phyloP scores from a whole-genome alignment of 2,888 invertebrate species.

The Drosophila mayaguana region DNA sequence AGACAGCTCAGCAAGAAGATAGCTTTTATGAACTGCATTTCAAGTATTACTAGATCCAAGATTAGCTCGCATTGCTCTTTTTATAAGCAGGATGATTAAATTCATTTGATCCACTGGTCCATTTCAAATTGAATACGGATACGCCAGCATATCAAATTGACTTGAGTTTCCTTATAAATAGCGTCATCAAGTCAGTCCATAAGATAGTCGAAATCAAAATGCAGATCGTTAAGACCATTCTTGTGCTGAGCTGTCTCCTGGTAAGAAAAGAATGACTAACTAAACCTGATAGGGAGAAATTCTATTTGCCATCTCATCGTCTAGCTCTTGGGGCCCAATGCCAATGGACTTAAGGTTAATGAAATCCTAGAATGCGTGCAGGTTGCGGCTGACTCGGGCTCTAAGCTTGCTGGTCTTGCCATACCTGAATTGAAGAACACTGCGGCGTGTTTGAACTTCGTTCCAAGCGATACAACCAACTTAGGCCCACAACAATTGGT shows the following conservation, averaged over 20 bases:
- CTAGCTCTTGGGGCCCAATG: slow-evolving; percentile 6
- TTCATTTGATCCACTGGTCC: not conserved
- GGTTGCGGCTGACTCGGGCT: not conserved
- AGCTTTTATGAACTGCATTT: slow-evolving; percentile 5
- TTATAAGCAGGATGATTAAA: not conserved
- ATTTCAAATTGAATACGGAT: not conserved
- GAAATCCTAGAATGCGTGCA: not conserved
- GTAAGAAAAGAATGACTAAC: not conserved
- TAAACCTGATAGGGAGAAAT: not conserved
- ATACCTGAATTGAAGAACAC: not conserved
- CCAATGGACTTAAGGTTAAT: not conserved
- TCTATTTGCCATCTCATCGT: not conserved
- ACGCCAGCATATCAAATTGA: not conserved
- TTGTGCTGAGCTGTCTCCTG: slow-evolving; percentile 11
- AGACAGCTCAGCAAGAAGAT: slow-evolving; percentile 1
- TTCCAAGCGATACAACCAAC: not conserved
- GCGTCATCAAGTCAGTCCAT: not conserved
- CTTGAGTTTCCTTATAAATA: not conserved
- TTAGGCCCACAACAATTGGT: not conserved
- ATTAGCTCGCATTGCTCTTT: not conserved
- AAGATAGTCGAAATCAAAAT: slow-evolving; percentile 8
- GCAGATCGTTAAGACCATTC: not conserved
- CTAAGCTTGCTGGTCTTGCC: too few species aligned
- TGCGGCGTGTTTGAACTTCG: not conserved
- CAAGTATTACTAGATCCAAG: not conserved